Base-by-base conservation (phyloP, 53 echinoderm and acorn worm species). In the Pentamera pediparva region DNA sequence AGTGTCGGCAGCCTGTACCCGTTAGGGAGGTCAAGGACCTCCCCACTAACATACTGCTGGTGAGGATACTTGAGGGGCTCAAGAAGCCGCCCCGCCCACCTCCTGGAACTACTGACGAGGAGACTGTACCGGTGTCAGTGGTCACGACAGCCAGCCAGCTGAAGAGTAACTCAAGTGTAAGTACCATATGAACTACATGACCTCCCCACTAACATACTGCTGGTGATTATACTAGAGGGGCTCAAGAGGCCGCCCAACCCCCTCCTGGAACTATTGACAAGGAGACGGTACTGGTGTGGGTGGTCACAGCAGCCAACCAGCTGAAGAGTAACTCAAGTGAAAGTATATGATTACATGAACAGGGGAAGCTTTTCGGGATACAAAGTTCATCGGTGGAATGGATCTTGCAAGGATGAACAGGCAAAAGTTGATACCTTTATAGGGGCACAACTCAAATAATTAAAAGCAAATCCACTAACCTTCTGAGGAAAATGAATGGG, bases 41-140 rank as follows among this genome's bases (percentile, higher is more conserved):
- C 26, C 94, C 94, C 17, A 94, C 94, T n/a, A 94, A 94, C 65
- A 94, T 94, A 37, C 77, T 94, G 37, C 76, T 94, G 49, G 87
- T 94, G 29, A 74, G 94, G 63, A 78, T 94, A 37, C 35, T 94
- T 63, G 94, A 90, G 63, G 90, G 94, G 28, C 40, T 94, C 54
- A 82, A 79, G 59, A 76, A 82, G 53, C 85, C 92, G 0, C 56
- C 40, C 18, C 11, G 20, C 34, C 56, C 2, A 12, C 28, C 24
- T 26, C 24, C 7, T 28, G 25, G 28, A 8, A 6, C 28, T 6
- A 28, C 24, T 26, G 54, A 54, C 11, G 24, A 6, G 6, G 25
- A 24, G 9, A 26, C 54, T 54, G 28, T 26, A 17, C 20, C 9
- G 22, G 24, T 11, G 28, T 54, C 54, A 50, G 24, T 24, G 10